A percentile compares a stretch with the other conserved stretches of the same genome.
These are phyloP conservation scores for Julus scandinavius DNA, from an alignment of 2,888 invertebrate species.

Conservation along the genomic window DNA sequence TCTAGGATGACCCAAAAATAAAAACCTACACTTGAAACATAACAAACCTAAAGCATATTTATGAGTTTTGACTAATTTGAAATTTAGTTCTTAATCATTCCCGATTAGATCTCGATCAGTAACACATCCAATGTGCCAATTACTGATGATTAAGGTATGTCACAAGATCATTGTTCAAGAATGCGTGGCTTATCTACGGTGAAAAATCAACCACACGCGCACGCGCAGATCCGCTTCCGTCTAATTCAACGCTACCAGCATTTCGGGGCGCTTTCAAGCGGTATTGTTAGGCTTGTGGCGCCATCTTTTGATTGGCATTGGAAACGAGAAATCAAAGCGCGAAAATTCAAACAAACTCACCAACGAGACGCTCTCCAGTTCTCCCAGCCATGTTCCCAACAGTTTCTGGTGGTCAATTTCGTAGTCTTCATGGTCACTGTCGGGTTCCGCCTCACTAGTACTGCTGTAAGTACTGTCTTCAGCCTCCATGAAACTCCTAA, in stretches of 20 bases:
- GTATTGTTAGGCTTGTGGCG: background rate
- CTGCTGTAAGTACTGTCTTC: constrained; percentile 58
- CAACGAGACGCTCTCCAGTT: constrained; percentile 78
- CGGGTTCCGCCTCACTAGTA: constrained; percentile 64
- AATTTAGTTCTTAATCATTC: no score
- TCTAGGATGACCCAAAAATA: background rate
- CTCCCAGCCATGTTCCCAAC: constrained; percentile 82
- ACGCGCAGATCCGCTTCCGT: no score
- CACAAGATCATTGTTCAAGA: no score
- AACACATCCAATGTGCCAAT: no score
- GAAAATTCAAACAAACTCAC: constrained; percentile 69
- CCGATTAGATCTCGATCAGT: no score
- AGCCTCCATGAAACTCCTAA: constrained; percentile 48
- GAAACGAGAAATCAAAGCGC: background rate
- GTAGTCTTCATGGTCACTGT: constrained; percentile 64
- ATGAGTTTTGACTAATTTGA: no score
- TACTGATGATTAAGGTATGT: no score
- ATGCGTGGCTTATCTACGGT: background rate
- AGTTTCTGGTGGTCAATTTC: constrained; percentile 77
- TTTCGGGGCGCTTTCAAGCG: background rate
- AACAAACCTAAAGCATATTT: background rate
- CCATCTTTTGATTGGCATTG: background rate
- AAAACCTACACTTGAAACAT: background rate
- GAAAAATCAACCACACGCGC: background rate
- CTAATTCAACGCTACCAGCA: background rate